A percentile compares a stretch with the other conserved stretches of the same genome.
These are phyloP conservation scores for Thermophis baileyi DNA, from an alignment of 2,113 vertebrate genomes.

Conservation along the genomic window DNA sequence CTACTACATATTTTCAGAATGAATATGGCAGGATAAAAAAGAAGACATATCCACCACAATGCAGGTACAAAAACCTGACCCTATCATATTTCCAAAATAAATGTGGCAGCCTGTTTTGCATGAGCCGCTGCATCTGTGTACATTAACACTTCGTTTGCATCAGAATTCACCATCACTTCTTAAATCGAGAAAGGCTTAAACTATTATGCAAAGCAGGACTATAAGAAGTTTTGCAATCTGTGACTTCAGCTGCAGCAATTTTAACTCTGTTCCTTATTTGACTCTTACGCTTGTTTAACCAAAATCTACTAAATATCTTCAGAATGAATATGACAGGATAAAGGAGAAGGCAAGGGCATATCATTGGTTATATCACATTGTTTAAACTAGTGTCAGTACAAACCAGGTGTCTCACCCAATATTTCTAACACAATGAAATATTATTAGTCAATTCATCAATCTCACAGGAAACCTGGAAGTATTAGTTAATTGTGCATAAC, in stretches of 20 bases:
- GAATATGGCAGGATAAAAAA: neutral
- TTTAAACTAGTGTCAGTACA: neutral
- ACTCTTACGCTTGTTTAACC: conserved; percentile 26
- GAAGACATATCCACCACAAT: neutral
- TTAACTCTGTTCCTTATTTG: neutral
- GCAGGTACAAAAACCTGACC: neutral
- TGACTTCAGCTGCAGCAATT: conserved; percentile 25
- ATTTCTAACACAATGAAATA: neutral
- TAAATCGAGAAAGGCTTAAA: conserved; percentile 6
- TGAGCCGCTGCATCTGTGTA: neutral
- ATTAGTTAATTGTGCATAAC: neutral
- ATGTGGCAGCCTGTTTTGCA: fast-evolving
- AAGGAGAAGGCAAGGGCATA: conserved; percentile 26
- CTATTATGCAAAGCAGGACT: conserved; percentile 13
- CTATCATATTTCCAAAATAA: neutral
- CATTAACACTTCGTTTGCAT: neutral
- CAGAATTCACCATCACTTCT: neutral
- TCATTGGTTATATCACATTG: conserved; percentile 24
- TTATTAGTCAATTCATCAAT: neutral
- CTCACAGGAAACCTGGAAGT: neutral
- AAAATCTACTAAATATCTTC: conserved; percentile 25
- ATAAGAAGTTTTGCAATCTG: conserved; percentile 16
- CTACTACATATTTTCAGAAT: neutral
- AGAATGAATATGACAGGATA: conserved; percentile 23
- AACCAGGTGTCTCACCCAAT: neutral